phyloP scores from a whole-genome alignment of 2,797 vertebrate species.

The Emydoidea blandingii region DNA sequence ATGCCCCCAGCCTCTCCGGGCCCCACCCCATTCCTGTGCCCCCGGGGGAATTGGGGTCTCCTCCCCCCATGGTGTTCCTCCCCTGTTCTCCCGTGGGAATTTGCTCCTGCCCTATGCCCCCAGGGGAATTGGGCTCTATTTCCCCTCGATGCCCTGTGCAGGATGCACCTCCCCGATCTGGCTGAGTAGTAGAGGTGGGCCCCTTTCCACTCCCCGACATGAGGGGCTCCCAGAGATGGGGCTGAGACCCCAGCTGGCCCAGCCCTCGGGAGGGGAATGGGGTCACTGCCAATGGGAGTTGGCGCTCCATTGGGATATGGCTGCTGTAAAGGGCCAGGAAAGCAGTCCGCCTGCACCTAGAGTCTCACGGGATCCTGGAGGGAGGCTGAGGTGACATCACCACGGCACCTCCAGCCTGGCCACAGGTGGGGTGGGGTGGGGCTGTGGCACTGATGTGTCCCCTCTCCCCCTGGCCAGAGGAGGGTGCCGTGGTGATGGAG shows the following conservation, averaged over 20 bases:
- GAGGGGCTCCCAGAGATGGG: background rate
- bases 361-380: background rate
- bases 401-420: background rate
- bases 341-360: background rate
- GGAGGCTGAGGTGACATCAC: background rate
- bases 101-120: background rate
- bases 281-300: background rate
- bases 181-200: no score
- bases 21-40: background rate
- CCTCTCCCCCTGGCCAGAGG: constrained; percentile 79
- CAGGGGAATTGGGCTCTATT: background rate
- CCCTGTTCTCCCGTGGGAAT: background rate
- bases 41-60: background rate
- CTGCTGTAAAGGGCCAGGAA: background rate
- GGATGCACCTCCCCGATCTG: no score
- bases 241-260: background rate
- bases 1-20: background rate
- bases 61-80: background rate
- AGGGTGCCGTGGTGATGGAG: constrained; percentile 96
- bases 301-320: background rate
- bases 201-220: background rate
- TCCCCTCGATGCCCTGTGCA: no score
- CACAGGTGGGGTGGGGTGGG: background rate
- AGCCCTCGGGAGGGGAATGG: no score
- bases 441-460: background rate